Conservation (phyloP, 2,113 vertebrate species). For the Vulpes lagopus region DNA sequence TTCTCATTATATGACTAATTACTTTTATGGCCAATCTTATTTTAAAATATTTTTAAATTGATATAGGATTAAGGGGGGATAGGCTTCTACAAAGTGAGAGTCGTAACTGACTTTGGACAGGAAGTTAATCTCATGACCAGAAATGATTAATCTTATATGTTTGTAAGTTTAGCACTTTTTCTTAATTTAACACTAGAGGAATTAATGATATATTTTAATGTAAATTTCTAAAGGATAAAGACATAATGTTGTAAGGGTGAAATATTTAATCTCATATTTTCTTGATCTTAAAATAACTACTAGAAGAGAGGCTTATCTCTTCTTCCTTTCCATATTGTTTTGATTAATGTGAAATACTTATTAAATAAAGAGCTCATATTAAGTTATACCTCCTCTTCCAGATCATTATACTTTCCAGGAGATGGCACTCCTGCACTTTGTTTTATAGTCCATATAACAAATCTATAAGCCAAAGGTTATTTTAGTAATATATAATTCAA, state of each 20-base stretch:
- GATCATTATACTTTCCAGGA: slow-evolving; percentile 60
- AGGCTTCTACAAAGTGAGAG: fast-evolving
- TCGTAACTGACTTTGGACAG: background rate
- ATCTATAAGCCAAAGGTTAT: slow-evolving; percentile 66
- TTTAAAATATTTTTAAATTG: background rate
- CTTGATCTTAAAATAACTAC: background rate
- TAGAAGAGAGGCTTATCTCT: background rate
- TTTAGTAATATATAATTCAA: background rate
- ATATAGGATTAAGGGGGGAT: background rate
- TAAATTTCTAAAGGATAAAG: background rate
- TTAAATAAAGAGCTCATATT: slow-evolving; percentile 7
- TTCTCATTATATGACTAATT: background rate
- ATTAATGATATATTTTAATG: background rate
- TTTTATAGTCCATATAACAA: slow-evolving; percentile 9
- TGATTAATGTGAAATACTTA: slow-evolving; percentile 38
- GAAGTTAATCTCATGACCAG: background rate
- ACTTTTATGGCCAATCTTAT: background rate
- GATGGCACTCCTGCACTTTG: slow-evolving; percentile 72
- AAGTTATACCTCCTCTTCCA: background rate
- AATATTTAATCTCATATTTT: background rate
- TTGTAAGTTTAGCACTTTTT: background rate
- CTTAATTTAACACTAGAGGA: background rate
- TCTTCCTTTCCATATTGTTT: background rate
- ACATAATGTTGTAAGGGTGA: background rate
- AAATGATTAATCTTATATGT: background rate